These are phyloP conservation scores for Eptesicus fuscus DNA, from an alignment of 2,113 vertebrate genomes.

Conservation along the genomic window DNA sequence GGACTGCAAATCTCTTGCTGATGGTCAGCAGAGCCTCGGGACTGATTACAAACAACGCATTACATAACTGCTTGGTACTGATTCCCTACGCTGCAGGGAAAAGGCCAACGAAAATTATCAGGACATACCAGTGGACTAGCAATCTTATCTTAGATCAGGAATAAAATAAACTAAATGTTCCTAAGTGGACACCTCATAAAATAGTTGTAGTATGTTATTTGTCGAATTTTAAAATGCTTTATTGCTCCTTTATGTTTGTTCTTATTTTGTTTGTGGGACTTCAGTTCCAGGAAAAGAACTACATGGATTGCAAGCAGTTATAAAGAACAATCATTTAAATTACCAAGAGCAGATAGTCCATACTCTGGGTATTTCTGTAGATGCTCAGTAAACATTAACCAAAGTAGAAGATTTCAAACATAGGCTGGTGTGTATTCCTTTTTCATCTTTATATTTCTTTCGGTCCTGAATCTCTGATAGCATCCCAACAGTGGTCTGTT, in stretches of 20 bases:
- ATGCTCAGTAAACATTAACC: constrained; percentile 1
- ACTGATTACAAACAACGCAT: background rate
- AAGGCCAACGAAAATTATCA: constrained; percentile 8
- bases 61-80: background rate
- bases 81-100: background rate
- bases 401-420: background rate
- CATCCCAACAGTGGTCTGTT: background rate
- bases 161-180: constrained; percentile 45
- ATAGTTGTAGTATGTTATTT: constrained; percentile 44
- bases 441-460: background rate
- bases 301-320: background rate
- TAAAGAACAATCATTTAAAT: background rate
- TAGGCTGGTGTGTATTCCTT: background rate
- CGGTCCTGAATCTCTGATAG: background rate
- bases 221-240: constrained; percentile 52
- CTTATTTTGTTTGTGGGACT: constrained; percentile 47
- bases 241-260: constrained; percentile 42
- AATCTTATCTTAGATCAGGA: constrained; percentile 23
- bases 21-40: background rate
- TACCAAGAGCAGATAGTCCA: background rate
- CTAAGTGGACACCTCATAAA: constrained; percentile 50
- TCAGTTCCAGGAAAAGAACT: constrained; percentile 37
- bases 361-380: constrained; percentile 28
- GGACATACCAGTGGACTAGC: background rate
- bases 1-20: background rate